Conservation (phyloP, 2,888 invertebrate genomes). For the Dryomyza anilis region DNA sequence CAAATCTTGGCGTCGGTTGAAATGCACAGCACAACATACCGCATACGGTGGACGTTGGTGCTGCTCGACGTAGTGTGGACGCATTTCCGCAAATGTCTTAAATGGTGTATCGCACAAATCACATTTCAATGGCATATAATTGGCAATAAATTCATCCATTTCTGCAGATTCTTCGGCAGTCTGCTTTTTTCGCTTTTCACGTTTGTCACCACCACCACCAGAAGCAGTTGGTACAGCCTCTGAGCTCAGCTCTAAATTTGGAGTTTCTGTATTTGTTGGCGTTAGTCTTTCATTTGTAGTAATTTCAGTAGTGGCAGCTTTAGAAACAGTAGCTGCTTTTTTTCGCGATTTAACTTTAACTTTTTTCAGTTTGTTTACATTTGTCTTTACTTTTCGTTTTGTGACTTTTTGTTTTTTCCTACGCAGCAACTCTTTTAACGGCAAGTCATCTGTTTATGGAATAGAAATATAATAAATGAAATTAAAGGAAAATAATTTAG, state of each 20-base stretch:
- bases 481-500: not conserved
- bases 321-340: not conserved
- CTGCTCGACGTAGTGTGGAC: conserved; percentile 45
- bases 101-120: conserved; percentile 48
- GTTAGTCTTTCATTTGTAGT: conserved; percentile 20
- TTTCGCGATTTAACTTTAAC: not conserved
- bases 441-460: conserved; percentile 28
- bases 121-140: conserved; percentile 45
- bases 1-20: conserved; percentile 45
- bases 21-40: conserved; percentile 49
- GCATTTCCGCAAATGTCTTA: conserved; percentile 46
- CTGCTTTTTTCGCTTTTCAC: not conserved
- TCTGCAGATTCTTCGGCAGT: not conserved
- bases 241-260: not conserved
- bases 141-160: conserved; percentile 30
- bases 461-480: not conserved
- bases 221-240: not conserved
- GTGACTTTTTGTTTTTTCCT: conserved; percentile 19
- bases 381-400: conserved; percentile 22
- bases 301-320: not conserved
- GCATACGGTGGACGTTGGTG: conserved; percentile 50
- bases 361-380: no score
- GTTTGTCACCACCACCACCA: not conserved
- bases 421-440: conserved; percentile 30
- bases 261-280: not conserved